Percentiles rank a stretch among this genome's conserved stretches.
Evolutionary conservation across 2,797 vertebrate genomes (phyloP).

Genomic region (Phyllotis vaccarum): DNA sequence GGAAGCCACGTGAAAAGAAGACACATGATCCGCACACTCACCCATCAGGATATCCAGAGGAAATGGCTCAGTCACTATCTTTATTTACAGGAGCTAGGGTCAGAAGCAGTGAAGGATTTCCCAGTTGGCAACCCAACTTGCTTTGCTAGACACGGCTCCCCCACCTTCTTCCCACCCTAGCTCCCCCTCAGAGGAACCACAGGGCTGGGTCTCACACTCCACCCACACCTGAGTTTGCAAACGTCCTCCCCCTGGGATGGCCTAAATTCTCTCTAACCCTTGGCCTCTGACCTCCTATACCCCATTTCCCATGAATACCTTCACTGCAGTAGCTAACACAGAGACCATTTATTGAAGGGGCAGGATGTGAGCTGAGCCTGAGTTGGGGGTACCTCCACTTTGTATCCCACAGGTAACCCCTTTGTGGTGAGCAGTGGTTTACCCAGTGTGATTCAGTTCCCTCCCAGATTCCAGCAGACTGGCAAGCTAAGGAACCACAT

Average conservation of each 20-base stretch:
- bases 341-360: background rate
- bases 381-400: background rate
- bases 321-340: background rate
- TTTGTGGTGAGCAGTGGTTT: too few relatives aligned
- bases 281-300: background rate
- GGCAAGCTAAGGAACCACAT: background rate
- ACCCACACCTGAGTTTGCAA: background rate
- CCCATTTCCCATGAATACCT: background rate
- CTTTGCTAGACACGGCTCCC: background rate
- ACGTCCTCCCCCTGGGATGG: background rate
- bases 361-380: background rate
- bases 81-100: constrained; percentile 57
- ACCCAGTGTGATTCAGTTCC: background rate
- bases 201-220: background rate
- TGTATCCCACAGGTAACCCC: rapidly evolving
- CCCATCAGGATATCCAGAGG: background rate
- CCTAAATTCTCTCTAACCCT: background rate
- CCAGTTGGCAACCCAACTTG: background rate
- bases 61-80: background rate
- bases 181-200: background rate
- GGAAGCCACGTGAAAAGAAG: background rate
- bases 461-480: background rate
- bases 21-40: background rate
- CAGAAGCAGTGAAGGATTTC: constrained; percentile 36
- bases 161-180: background rate